Percentiles rank a stretch among this genome's conserved stretches.
phyloP scores from a whole-genome alignment of 1,140 invertebrate genomes.

The Caenorhabditis elegans region DNA sequence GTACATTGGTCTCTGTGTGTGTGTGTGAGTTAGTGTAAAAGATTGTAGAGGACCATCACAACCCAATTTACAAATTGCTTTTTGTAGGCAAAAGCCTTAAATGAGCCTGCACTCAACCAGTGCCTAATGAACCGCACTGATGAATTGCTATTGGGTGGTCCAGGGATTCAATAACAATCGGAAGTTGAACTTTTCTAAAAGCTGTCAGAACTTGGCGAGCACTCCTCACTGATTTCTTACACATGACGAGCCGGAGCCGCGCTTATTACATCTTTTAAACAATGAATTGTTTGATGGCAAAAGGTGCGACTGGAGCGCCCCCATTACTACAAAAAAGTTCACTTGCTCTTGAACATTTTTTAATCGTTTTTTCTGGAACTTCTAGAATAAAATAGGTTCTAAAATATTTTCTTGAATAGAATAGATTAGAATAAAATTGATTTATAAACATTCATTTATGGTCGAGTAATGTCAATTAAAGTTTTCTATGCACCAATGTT shows the following conservation, averaged over 20 bases:
- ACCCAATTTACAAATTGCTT: conserved; percentile 5
- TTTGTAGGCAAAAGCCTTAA: not conserved
- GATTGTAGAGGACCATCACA: not conserved
- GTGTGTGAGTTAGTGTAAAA: not conserved
- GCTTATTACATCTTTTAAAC: conserved; percentile 33
- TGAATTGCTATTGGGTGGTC: not conserved
- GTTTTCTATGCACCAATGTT: too few species aligned
- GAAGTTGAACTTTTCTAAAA: not conserved
- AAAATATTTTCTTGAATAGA: too few species aligned
- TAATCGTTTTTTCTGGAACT: too few species aligned
- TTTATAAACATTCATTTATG: too few species aligned
- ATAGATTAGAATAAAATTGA: too few species aligned
- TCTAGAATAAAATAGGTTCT: too few species aligned
- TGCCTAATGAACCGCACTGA: not conserved
- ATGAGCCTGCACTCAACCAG: not conserved
- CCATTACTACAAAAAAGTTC: too few species aligned
- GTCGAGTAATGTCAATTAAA: too few species aligned
- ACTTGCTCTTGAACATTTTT: too few species aligned
- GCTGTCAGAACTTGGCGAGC: conserved; percentile 6
- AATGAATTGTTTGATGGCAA: conserved; percentile 33
- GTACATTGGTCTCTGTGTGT: not conserved
- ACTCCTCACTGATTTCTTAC: conserved; percentile 5
- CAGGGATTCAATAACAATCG: not conserved
- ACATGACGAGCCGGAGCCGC: not conserved
- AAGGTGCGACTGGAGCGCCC: not conserved